Conservation (phyloP, 2,888 invertebrate species). For the Drosophila formosana region DNA sequence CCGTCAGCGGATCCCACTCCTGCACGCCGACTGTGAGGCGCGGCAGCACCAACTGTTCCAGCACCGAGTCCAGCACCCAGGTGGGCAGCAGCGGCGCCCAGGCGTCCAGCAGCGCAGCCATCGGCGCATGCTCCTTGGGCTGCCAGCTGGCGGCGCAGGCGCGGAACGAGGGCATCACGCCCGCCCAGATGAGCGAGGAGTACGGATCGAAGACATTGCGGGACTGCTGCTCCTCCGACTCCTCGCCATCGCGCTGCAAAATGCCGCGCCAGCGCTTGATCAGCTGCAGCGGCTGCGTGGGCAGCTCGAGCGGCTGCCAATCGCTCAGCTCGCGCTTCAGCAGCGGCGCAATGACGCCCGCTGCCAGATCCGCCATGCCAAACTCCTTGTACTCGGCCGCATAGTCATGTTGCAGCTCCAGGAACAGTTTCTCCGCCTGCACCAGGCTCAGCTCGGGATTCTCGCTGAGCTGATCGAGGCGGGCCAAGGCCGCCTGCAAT, state of each 20-base stretch:
- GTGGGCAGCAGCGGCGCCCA: constrained; percentile 93
- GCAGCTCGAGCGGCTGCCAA: constrained; percentile 92
- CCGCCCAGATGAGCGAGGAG: constrained; percentile 94
- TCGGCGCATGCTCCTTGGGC: constrained; percentile 91
- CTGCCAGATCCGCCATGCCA: constrained; percentile 93
- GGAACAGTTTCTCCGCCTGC: constrained; percentile 85
- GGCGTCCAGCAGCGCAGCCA: constrained; percentile 91
- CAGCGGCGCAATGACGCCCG: constrained; percentile 93
- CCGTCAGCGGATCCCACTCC: constrained; percentile 97
- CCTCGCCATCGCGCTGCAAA: constrained; percentile 80
- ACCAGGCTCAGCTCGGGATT: constrained; percentile 83
- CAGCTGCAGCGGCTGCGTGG: constrained; percentile 88
- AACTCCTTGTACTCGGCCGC: constrained; percentile 93
- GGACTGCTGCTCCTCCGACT: constrained; percentile 61
- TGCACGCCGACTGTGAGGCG: constrained; percentile 91
- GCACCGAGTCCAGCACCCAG: constrained; percentile 93
- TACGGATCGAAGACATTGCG: constrained; percentile 88
- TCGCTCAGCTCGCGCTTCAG: constrained; percentile 90
- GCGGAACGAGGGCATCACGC: constrained; percentile 93
- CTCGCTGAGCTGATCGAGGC: constrained; percentile 87
- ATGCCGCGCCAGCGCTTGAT: constrained; percentile 91
- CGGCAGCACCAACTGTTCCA: constrained; percentile 93
- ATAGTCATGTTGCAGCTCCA: constrained; percentile 87
- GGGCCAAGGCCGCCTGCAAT: constrained; percentile 89
- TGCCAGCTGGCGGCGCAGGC: constrained; percentile 90